Conservation (phyloP, 30 jellyfish, hydroid and myxozoan genomes). For the Pseudorhiza aurosa region DNA sequence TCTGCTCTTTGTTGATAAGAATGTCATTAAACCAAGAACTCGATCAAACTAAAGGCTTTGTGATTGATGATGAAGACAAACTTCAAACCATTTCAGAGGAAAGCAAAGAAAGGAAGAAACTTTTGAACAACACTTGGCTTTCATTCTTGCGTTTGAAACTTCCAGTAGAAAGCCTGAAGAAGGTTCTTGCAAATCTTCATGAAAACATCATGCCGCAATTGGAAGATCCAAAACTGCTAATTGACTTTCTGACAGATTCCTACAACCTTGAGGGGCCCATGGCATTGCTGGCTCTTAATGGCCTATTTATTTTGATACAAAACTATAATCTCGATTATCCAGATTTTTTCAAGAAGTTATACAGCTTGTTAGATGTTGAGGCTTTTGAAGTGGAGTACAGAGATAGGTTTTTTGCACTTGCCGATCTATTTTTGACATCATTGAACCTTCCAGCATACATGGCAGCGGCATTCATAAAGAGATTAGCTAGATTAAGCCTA, state of each 20-base stretch:
- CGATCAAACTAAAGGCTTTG: slow-evolving; percentile 10
- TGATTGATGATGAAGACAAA: slow-evolving; percentile 9
- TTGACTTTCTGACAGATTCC: slow-evolving; percentile 92
- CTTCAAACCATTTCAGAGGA: slow-evolving; percentile 5
- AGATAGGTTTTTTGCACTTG: slow-evolving; percentile 67
- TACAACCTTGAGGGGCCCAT: slow-evolving; percentile 89
- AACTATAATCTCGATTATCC: slow-evolving; percentile 88
- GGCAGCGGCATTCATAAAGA: slow-evolving; percentile 91
- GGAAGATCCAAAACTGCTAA: slow-evolving; percentile 83
- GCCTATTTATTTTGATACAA: slow-evolving; percentile 80
- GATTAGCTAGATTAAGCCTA: slow-evolving; percentile 80
- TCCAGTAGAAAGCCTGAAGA: slow-evolving; percentile 52
- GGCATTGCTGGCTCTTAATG: slow-evolving; percentile 88
- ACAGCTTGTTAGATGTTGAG: slow-evolving; percentile 64
- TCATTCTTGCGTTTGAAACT: slow-evolving; percentile 60
- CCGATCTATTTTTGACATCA: slow-evolving; percentile 91
- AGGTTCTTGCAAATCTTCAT: slow-evolving; percentile 75
- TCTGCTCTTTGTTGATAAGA: slow-evolving; percentile 17
- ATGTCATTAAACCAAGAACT: neutral
- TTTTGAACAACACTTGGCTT: slow-evolving; percentile 74
- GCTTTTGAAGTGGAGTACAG: slow-evolving; percentile 62
- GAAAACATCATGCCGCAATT: slow-evolving; percentile 79
- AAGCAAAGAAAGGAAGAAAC: slow-evolving; percentile 34
- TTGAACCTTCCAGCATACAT: slow-evolving; percentile 91
- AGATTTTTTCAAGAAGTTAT: slow-evolving; percentile 87